Base-by-base conservation (phyloP, 2,888 invertebrate genomes). In the Caenorhabditis sinica region DNA sequence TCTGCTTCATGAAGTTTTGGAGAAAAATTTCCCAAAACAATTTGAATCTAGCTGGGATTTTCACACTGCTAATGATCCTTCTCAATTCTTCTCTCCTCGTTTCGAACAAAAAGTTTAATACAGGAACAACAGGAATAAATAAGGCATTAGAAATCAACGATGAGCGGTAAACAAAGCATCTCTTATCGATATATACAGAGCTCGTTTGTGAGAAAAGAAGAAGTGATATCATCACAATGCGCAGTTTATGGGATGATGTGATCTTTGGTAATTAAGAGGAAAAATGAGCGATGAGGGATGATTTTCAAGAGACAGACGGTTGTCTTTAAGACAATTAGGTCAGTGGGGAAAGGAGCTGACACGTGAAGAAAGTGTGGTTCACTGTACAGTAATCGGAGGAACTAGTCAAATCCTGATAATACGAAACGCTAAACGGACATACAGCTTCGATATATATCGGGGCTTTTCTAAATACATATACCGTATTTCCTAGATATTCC, bases 161-260 rank as follows among this genome's bases (percentile, higher is more conserved):
- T 68, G 51, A 53, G 68, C 68, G 68, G 68, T 68, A 68, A 68
- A 68, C 68, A 68, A 68, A 68, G 49, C 68, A 51, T 40, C 40
- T n/a, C 11, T 68, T 68, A 68, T 68, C 68, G 53, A 33, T 68
- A 68, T 49, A 30, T n/a, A 49, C 25, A 17, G 68, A 68, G 68
- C 68, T 49, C 68, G 68, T 51, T 68, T 23, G 25, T 40, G 25
- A 20, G 36, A 45, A 43, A 28, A 56, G 49, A 49, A 49, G 25
- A 56, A 28, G 56, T 68, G 68, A 68, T 68, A 68, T 68, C 68
- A 68, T 68, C 36, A 45, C 28, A 45, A 68, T 68, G 49, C 49
- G 49, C 66, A 66, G 49, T 51, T 53, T 40, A 40, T 66, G n/a
- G 36, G 68, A 65, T 53, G 68, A 68, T 68, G 30, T 56, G 60